Base-by-base conservation (phyloP, 1,140 invertebrate genomes). In the Zaprionus vittiger region DNA sequence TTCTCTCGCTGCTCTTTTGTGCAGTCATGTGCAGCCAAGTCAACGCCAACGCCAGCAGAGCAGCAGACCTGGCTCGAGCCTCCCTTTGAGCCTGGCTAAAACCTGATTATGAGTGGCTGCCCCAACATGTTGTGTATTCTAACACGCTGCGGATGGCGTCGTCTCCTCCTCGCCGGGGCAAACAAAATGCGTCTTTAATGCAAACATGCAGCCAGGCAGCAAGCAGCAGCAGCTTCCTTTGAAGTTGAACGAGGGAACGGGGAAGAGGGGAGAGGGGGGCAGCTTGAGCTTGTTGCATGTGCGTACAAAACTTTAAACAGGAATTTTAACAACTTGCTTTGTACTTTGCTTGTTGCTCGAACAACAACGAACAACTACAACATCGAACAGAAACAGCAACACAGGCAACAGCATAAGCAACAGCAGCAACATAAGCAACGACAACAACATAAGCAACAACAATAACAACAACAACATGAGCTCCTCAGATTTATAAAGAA, bases 321-420 rank as follows among this genome's bases (percentile, higher is more conserved):
- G 85, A 90, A 90, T 90, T 90, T 90, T 90, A 90, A 90, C 85
- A 90, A 90, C 85, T 90, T 90, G 85, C 86, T 90, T 90, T 90
- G 85, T 90, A 89, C 85, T 89, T 79, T 76, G 79, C 67, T 82
- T 90, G 83, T 83, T 89, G 83, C 78, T 71, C 68, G 79, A 72
- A 73, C 70, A 73, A 73, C 69, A 72, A 65, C 72, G 52, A 72
- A 65, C 76, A 67, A 57, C 77, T 61, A 63, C 59, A 72, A 74
- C 79, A 80, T 52, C 80, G 72, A 80, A 73, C 65, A 72, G 73
- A 77, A 80, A 76, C 54, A 57, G 73, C 81, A 80, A 76, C 54
- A 59, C 31, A 49, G 47, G 56, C 81, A 80, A 80, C 77, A 74
- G 52, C 80, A 79, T 65, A 14, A 41, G 38, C 74, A 75, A 38